A percentile compares a stretch with the other conserved stretches of the same genome.
phyloP scores from a whole-genome alignment of 2,113 vertebrate genomes.

The Dasyprocta punctata region DNA sequence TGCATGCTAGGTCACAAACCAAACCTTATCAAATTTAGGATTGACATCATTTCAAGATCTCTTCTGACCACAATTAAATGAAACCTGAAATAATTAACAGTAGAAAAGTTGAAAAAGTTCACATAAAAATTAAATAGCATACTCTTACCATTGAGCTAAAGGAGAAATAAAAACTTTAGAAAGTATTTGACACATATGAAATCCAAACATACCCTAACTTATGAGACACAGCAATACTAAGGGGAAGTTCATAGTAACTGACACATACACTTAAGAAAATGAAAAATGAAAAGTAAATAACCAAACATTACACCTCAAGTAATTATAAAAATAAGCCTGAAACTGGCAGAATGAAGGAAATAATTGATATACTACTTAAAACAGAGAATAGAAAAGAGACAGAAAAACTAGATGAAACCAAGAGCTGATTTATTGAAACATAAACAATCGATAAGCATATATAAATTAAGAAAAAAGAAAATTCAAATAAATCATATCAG shows the following conservation, averaged over 20 bases:
- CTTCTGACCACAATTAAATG: background rate
- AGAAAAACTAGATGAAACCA: background rate
- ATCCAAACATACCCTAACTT: background rate
- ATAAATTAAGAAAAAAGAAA: background rate
- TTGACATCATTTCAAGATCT: background rate
- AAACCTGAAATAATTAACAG: background rate
- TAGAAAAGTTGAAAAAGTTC: background rate
- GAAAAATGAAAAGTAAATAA: background rate
- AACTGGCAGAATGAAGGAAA: background rate
- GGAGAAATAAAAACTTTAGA: background rate
- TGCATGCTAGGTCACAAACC: background rate
- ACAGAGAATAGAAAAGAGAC: background rate
- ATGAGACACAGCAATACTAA: background rate
- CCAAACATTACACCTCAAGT: background rate
- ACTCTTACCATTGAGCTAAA: background rate
- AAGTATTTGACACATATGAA: background rate
- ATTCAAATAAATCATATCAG: background rate
- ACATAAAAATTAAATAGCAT: background rate
- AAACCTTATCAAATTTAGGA: background rate
- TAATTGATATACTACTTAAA: background rate
- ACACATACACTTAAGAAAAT: background rate
- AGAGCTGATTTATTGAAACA: background rate
- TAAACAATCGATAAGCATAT: background rate
- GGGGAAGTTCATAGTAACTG: background rate
- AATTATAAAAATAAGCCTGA: background rate